These are phyloP conservation scores for Pan troglodytes DNA, from an alignment of 2,113 vertebrate genomes.

Conservation along the genomic window DNA sequence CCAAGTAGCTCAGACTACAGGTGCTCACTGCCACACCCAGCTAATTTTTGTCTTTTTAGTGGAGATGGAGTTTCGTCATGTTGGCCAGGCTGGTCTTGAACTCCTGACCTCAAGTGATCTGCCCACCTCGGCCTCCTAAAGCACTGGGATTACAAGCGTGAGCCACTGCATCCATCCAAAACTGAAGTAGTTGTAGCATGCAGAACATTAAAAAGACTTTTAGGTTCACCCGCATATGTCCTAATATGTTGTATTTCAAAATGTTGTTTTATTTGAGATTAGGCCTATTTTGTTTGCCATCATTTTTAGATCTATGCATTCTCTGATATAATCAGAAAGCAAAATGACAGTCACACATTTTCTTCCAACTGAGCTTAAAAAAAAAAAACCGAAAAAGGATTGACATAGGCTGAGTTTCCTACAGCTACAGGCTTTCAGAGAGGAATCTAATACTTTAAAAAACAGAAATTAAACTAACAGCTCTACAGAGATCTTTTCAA, in stretches of 20 bases:
- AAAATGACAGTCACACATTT: neutral
- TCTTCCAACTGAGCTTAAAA: neutral
- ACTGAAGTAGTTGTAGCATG: too few relatives aligned
- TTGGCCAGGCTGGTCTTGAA: too few relatives aligned
- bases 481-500: constrained; percentile 39
- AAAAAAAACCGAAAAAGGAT: neutral
- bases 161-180: too few relatives aligned
- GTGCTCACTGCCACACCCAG: too few relatives aligned
- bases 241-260: neutral
- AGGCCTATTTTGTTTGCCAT: neutral
- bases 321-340: neutral
- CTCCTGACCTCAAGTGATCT: too few relatives aligned
- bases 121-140: too few relatives aligned
- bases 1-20: too few relatives aligned
- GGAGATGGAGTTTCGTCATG: too few relatives aligned
- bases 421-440: constrained; percentile 1
- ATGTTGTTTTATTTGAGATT: neutral
- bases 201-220: constrained; percentile 10
- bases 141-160: too few relatives aligned
- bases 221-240: neutral
- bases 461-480: neutral
- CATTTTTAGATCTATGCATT: neutral
- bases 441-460: neutral
- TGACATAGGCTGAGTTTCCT: neutral
- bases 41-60: too few relatives aligned